Conservation (phyloP, 2,888 invertebrate genomes). For the Zelleria hepariella region DNA sequence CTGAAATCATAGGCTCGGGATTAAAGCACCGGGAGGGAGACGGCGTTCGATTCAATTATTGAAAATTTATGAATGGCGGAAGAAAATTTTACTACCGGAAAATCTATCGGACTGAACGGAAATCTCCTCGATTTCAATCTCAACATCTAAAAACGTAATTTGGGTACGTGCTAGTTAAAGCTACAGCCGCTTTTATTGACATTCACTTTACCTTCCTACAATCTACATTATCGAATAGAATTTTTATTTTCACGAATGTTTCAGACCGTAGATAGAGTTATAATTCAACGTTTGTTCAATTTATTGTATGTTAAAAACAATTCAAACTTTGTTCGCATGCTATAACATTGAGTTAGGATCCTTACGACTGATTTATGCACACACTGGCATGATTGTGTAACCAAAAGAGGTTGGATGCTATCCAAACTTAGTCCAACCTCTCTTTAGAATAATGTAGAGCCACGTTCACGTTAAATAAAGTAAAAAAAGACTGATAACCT, state of each 20-base stretch:
- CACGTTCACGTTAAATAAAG: too few species aligned
- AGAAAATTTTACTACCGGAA: conserved; percentile 54
- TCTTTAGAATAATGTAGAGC: background rate
- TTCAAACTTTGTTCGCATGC: too few species aligned
- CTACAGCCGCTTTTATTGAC: background rate
- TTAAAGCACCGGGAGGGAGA: conserved; percentile 37
- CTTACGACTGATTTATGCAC: too few species aligned
- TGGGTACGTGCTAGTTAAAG: too few species aligned
- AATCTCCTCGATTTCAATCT: background rate
- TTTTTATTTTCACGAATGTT: background rate
- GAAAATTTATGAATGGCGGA: conserved; percentile 57
- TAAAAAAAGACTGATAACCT: too few species aligned
- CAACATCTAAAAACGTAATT: background rate
- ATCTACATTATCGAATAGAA: background rate
- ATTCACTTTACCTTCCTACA: too few species aligned
- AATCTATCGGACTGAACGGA: background rate
- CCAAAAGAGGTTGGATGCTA: background rate
- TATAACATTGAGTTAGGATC: too few species aligned
- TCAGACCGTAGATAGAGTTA: too few species aligned
- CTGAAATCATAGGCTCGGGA: conserved; percentile 43
- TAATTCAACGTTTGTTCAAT: too few species aligned
- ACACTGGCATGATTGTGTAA: background rate
- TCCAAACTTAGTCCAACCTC: background rate
- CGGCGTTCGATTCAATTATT: conserved; percentile 59
- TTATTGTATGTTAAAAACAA: too few species aligned